phyloP scores from a whole-genome alignment of 2,888 invertebrate species.

The Machimus rusticus region DNA sequence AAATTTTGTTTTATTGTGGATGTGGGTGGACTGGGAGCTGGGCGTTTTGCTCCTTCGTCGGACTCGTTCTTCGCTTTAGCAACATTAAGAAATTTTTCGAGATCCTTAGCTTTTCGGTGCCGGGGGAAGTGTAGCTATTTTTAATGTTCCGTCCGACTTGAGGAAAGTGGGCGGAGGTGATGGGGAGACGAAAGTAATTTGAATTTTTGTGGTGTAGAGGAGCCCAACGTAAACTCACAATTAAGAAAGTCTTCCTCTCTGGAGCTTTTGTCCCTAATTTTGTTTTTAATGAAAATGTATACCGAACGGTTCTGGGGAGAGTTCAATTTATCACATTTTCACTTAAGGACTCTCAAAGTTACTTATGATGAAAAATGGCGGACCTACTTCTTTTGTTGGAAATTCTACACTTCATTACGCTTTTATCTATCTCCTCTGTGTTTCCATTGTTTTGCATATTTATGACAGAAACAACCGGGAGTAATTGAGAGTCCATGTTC shows the following conservation, averaged over 20 bases:
- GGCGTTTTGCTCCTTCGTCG: neutral
- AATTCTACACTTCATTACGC: neutral
- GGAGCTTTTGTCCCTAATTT: neutral
- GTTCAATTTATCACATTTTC: constrained; percentile 20
- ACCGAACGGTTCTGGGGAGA: constrained; percentile 3
- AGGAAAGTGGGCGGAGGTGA: neutral
- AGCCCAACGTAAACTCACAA: neutral
- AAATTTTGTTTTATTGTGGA: constrained; percentile 16
- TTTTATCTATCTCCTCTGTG: neutral
- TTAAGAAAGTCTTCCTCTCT: neutral
- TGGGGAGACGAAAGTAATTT: neutral
- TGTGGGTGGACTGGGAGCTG: neutral
- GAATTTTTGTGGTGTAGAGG: neutral
- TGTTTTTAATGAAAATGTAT: constrained; percentile 22
- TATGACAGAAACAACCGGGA: neutral
- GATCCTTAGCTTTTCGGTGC: neutral
- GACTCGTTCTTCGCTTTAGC: neutral
- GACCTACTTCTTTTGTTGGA: neutral
- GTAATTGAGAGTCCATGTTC: neutral
- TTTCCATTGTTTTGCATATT: neutral
- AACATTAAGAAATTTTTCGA: neutral
- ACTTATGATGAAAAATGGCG: constrained; percentile 13
- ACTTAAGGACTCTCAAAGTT: neutral
- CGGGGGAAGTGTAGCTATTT: neutral
- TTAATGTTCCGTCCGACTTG: neutral